Conservation (phyloP, 1,140 invertebrate species). For the Phthorimaea operculella region DNA sequence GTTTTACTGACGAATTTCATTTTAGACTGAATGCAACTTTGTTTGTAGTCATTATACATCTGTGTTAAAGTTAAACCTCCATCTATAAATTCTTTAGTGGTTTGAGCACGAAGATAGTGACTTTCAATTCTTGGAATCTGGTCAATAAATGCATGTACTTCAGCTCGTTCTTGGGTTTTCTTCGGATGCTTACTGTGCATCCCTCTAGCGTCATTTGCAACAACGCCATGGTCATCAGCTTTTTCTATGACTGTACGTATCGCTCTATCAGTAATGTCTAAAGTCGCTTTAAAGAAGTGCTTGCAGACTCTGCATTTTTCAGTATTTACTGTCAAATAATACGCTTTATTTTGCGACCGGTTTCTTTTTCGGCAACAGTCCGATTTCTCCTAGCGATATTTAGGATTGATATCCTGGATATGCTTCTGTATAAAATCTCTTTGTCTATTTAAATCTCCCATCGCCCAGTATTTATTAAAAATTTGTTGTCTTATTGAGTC, state of each 20-base stretch:
- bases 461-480: too few relatives aligned
- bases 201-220: constrained; percentile 8
- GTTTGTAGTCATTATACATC: constrained; percentile 31
- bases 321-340: not conserved
- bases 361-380: not conserved
- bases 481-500: too few relatives aligned
- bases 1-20: constrained; percentile 22
- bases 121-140: constrained; percentile 31
- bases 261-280: constrained; percentile 6
- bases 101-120: constrained; percentile 32
- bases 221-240: constrained; percentile 13
- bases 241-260: constrained; percentile 24
- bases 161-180: not conserved
- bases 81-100: constrained; percentile 37
- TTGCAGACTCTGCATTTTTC: not conserved
- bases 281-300: not conserved
- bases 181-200: constrained; percentile 6
- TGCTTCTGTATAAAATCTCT: not conserved
- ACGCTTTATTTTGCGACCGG: not conserved
- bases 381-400: not conserved
- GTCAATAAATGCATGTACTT: constrained; percentile 29
- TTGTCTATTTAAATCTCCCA: not conserved
- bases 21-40: constrained; percentile 17
- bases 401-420: not conserved
- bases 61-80: constrained; percentile 29